Base-by-base conservation (phyloP, 2,113 vertebrate genomes). In the Manacus vitellinus region DNA sequence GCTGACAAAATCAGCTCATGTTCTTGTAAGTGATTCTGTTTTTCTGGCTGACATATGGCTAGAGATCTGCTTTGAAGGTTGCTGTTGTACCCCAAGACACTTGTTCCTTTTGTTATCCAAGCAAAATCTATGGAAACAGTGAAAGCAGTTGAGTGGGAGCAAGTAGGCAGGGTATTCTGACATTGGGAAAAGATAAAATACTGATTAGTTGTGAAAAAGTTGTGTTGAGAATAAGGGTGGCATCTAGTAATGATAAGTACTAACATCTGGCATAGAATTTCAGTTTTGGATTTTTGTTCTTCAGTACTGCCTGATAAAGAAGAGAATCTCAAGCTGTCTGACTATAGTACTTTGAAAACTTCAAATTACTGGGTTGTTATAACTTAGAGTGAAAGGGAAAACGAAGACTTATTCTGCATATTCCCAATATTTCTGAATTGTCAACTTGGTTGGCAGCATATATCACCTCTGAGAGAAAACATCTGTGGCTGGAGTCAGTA, bases 401-500 rank as follows among this genome's bases (percentile, higher is more conserved):
- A 46, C n/a, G 49, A 82, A 76, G 52, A 43, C 21, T 85, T 89
- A 28, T 55, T 92, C 37, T 89, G 39, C 63, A 55, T 86, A 70
- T 88, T 80, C 71, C 27, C 8, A 21, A 30, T 83, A 77, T 55
- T 96, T 95, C 78, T 80, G 67, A 74, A 58, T 91, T 92, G 51
- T 92, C 59, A 81, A 0, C 68, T 90, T 71, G 19, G 39, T 59
- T 94, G 87, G 75, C 67, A 67, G 78, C 10, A 23, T 83, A 51
- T 85, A 51, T 67, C 51, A 88, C 39, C 72, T 63, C 56, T 92
- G 95, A 92, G 82, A 80, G 56, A 77, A 94, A 92, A 77, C 61
- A 94, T 93, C 83, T 94, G 85, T 67, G 47, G 25, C 47, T 91
- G 82, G 30, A 95, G 44, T 63, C 79, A 58, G 79, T n/a, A 74